Base-by-base conservation (phyloP, 2,888 invertebrate genomes). In the Psylliodes chrysocephalus region DNA sequence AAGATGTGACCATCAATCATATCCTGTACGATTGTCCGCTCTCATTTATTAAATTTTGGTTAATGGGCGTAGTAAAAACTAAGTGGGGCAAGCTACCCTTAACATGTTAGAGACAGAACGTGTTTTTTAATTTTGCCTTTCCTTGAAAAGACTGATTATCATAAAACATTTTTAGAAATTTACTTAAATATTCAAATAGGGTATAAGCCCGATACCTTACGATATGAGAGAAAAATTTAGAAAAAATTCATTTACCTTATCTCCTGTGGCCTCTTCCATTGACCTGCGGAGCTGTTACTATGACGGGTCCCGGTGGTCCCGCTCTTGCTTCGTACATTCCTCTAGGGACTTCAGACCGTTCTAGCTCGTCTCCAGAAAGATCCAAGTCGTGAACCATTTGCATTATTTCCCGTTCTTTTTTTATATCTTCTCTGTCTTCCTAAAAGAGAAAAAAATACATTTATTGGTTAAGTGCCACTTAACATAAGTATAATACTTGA, bases 371-470 rank as follows among this genome's bases (percentile, higher is more conserved):
- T 0, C 91, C 91, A 46, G 91, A 90, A 55, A 95, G 85, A 77
- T 92, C 94, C 73, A 95, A 84, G 15, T 94, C 95, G n/a, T 94
- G 93, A 68, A 95, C 93, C 89, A 95, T 89, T 84, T 95, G 95
- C 83, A 94, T 93, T 72, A 95, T 94, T 84, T 95, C 95, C 1
- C 94, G 87, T 82, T 95, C 94, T 80, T 95, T 94, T 81, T 95
- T 94, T 80, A 92, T 86, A 78, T 92, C 92, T 76, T 90, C 89
- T 66, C 90, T 84, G 74, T 88, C 88, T 82, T 88, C 88, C 79
- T 87, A 86, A 66, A 85, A 76, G 63, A 15, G 2, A 33, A 33
- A 33, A 33, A n/a, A n/a, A 33, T 33, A 33, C 2, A n/a, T n/a
- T n/a, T n/a, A n/a, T n/a, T n/a, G n/a, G n/a, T n/a, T n/a, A n/a